Evolutionary conservation across 2,797 vertebrate species (phyloP).

Genomic region (Syndactyla subalaris): DNA sequence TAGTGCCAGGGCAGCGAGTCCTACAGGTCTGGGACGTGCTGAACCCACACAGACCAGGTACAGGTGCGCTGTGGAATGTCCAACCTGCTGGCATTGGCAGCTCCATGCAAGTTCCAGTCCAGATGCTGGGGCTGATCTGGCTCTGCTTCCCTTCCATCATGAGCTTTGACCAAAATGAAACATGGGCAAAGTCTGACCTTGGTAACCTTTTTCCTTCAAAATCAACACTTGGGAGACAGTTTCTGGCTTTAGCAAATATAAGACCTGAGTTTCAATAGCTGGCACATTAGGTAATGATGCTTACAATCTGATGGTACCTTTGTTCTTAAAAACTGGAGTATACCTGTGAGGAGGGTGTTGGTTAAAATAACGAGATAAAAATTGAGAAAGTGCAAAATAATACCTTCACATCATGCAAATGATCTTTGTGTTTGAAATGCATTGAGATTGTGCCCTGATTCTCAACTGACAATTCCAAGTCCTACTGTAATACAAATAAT

Average conservation of each 20-base stretch:
- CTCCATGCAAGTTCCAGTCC: neutral
- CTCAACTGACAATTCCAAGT: neutral
- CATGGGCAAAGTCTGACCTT: neutral
- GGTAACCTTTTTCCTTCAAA: neutral
- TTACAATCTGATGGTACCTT: neutral
- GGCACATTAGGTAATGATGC: neutral
- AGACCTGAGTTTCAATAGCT: neutral
- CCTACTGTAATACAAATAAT: slow-evolving; percentile 45
- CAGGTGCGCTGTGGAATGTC: neutral
- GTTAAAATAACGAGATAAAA: slow-evolving; percentile 34
- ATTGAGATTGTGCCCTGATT: neutral
- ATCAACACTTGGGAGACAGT: neutral
- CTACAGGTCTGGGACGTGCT: fast-evolving
- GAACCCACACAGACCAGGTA: neutral
- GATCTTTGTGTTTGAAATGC: neutral
- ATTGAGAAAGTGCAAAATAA: neutral
- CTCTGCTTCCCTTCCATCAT: neutral
- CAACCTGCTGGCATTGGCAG: fast-evolving
- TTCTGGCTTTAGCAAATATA: neutral
- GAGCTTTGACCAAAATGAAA: neutral
- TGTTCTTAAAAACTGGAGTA: neutral
- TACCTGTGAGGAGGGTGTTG: neutral
- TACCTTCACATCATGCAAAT: neutral
- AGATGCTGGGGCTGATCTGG: neutral
- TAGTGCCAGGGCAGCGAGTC: neutral